These are phyloP conservation scores for Thysanoteuthis rhombus DNA, from an alignment of 2,888 invertebrate genomes.

Conservation along the genomic window DNA sequence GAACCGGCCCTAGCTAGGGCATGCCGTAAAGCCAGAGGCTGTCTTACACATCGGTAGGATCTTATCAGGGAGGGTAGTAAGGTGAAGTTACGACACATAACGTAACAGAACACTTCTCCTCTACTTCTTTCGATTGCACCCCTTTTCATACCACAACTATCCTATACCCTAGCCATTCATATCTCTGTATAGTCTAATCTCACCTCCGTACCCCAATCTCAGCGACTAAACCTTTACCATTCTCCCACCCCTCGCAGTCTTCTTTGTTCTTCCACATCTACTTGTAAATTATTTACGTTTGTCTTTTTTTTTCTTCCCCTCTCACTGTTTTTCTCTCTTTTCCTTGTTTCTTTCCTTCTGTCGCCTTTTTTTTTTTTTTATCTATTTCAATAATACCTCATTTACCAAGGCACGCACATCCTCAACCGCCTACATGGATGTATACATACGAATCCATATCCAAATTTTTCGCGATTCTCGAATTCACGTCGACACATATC, in stretches of 20 bases:
- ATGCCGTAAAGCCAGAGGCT: neutral
- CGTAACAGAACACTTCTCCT: neutral
- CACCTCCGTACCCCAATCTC: neutral
- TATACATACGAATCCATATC: too few relatives aligned
- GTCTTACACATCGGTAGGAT: neutral
- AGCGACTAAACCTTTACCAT: neutral
- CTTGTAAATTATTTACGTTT: constrained; percentile 12
- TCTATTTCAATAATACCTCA: neutral
- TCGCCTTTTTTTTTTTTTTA: neutral
- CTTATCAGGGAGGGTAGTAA: neutral
- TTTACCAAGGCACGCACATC: neutral
- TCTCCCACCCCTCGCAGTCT: neutral
- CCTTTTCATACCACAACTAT: neutral
- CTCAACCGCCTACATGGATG: too few relatives aligned
- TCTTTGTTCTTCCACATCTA: constrained; percentile 1
- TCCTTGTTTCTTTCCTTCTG: neutral
- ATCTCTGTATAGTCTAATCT: neutral
- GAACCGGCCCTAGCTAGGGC: neutral
- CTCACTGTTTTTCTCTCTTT: neutral
- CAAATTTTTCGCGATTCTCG: too few relatives aligned
- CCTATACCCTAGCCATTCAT: neutral
- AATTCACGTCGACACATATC: too few relatives aligned
- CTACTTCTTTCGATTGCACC: neutral
- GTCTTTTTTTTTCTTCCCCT: neutral
- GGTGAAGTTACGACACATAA: neutral